Conservation (phyloP, 2,888 invertebrate genomes). For the Acronicta psi region DNA sequence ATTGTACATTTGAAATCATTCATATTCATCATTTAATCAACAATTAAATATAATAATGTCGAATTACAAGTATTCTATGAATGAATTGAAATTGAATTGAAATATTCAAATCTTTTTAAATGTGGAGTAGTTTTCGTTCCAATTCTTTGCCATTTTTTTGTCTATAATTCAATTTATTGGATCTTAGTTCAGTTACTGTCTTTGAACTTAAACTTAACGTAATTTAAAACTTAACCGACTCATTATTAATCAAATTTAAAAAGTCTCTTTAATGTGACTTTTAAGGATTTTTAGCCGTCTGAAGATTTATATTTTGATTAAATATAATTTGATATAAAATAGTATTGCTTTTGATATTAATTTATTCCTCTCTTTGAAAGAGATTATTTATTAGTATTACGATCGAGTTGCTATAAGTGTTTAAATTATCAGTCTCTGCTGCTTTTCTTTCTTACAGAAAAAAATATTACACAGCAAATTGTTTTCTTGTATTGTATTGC, state of each 20-base stretch:
- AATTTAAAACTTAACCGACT: slow-evolving; percentile 32
- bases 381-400: too few species aligned
- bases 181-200: slow-evolving; percentile 25
- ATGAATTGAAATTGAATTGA: too few species aligned
- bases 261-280: slow-evolving; percentile 23
- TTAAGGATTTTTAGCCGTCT: slow-evolving; percentile 14
- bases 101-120: background rate
- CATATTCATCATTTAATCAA: too few species aligned
- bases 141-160: slow-evolving; percentile 2
- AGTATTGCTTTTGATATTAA: background rate
- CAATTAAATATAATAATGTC: too few species aligned
- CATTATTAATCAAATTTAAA: slow-evolving; percentile 33
- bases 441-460: too few species aligned
- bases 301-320: background rate
- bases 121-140: background rate
- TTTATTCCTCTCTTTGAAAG: too few species aligned
- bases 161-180: slow-evolving; percentile 13
- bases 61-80: too few species aligned
- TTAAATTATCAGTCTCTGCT: too few species aligned
- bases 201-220: slow-evolving; percentile 30
- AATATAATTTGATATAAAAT: background rate
- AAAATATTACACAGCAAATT: too few species aligned
- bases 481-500: too few species aligned
- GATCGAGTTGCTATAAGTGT: too few species aligned
- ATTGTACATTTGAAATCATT: too few species aligned